These are phyloP conservation scores for Empis stercorea DNA, from an alignment of 2,888 invertebrate species.

Conservation along the genomic window DNA sequence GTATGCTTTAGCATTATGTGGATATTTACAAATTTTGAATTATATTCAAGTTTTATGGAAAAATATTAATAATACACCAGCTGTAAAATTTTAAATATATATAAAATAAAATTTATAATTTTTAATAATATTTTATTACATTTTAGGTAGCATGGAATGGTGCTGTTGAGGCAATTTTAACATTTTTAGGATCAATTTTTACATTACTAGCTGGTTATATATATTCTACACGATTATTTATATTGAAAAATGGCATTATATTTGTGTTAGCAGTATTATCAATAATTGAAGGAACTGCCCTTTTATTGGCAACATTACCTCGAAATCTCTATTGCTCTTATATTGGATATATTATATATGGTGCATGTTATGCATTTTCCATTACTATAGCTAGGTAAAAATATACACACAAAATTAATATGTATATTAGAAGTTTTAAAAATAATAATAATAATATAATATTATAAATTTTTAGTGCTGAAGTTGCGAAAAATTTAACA, in stretches of 20 bases:
- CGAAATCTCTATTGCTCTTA: conserved; percentile 58
- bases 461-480: conserved; percentile 39
- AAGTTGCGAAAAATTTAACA: conserved; percentile 68
- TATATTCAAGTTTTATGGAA: conserved; percentile 66
- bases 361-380: conserved; percentile 65
- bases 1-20: conserved; percentile 62
- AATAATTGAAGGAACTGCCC: conserved; percentile 42
- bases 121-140: too few species aligned
- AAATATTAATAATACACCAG: conserved; percentile 34
- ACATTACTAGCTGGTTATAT: conserved; percentile 43
- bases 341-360: conserved; percentile 58
- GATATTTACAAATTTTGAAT: conserved; percentile 54
- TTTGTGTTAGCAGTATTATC: conserved; percentile 38
- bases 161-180: conserved; percentile 65
- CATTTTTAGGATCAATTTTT: conserved; percentile 50
- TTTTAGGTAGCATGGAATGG: conserved; percentile 47
- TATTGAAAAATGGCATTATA: conserved; percentile 26
- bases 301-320: conserved; percentile 44
- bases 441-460: not conserved
- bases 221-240: conserved; percentile 22
- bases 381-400: conserved; percentile 32
- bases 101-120: too few species aligned
- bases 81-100: conserved; percentile 11
- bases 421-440: too few species aligned
- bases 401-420: too few species aligned